Evolutionary conservation across 1,140 invertebrate species (phyloP).

Genomic region (Pseudomyrmex sp.): DNA sequence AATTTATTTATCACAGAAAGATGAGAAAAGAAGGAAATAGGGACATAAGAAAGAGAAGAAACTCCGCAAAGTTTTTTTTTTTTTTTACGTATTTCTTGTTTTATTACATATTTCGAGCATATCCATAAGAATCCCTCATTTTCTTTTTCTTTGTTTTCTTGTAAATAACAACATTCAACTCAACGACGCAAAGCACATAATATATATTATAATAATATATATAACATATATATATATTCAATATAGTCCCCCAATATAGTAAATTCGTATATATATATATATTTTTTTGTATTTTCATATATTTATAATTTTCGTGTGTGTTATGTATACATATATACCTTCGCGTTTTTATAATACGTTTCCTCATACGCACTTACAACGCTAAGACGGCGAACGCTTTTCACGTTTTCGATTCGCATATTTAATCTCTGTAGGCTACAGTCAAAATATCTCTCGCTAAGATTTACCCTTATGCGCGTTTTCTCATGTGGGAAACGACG

Average conservation of each 20-base stretch:
- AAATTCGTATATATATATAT: slow-evolving; percentile 75
- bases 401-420: slow-evolving; percentile 73
- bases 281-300: slow-evolving; percentile 71
- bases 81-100: slow-evolving; percentile 70
- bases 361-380: slow-evolving; percentile 61
- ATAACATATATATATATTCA: slow-evolving; percentile 75
- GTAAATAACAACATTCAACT: slow-evolving; percentile 84
- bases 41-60: background rate
- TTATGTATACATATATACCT: slow-evolving; percentile 79
- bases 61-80: background rate
- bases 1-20: background rate
- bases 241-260: slow-evolving; percentile 67
- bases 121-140: slow-evolving; percentile 80
- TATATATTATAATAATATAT: slow-evolving; percentile 79
- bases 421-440: slow-evolving; percentile 73
- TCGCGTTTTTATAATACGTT: slow-evolving; percentile 77
- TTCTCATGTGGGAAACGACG: slow-evolving; percentile 27
- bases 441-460: slow-evolving; percentile 80
- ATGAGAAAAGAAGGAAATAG: background rate
- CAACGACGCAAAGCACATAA: slow-evolving; percentile 82
- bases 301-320: slow-evolving; percentile 74
- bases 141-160: slow-evolving; percentile 65
- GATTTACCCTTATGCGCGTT: slow-evolving; percentile 72
- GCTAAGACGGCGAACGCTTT: slow-evolving; percentile 57
- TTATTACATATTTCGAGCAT: slow-evolving; percentile 83